Percentiles rank a stretch among this genome's conserved stretches.
phyloP scores from a whole-genome alignment of 2,888 invertebrate species.

The Hylaea fasciaria region DNA sequence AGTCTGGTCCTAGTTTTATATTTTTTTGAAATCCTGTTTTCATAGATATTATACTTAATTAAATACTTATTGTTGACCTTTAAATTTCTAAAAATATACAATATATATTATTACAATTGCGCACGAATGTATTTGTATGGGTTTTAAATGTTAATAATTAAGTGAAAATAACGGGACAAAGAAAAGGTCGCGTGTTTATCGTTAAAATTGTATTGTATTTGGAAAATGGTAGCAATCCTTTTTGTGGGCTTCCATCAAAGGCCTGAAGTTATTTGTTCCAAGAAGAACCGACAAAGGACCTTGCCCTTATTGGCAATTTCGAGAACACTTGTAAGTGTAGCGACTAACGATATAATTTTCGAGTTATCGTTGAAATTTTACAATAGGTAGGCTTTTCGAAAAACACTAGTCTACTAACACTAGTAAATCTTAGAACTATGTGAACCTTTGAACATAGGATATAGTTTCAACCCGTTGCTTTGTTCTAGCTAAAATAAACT shows the following conservation, averaged over 20 bases:
- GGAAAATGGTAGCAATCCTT: conserved; percentile 19
- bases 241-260: conserved; percentile 48
- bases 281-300: conserved; percentile 41
- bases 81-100: too few relatives aligned
- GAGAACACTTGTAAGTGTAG: conserved; percentile 35
- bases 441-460: conserved; percentile 8
- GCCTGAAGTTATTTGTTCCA: conserved; percentile 43
- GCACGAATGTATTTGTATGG: not conserved
- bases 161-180: not conserved
- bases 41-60: too few relatives aligned
- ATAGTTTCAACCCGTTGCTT: conserved; percentile 4
- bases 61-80: not conserved
- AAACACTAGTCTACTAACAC: too few relatives aligned
- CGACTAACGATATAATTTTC: conserved; percentile 22
- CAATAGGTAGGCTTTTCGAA: conserved; percentile 9
- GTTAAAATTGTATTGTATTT: conserved; percentile 12
- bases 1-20: too few relatives aligned
- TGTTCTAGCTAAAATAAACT: too few relatives aligned
- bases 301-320: conserved; percentile 41
- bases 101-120: too few relatives aligned
- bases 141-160: not conserved
- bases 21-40: too few relatives aligned
- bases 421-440: conserved; percentile 11
- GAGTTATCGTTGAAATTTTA: conserved; percentile 8
- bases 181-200: conserved; percentile 1